These are phyloP conservation scores for Cliona cf. orientalis DNA, from an alignment of 37 sponge, comb jelly and placozoan species.

Conservation along the genomic window DNA sequence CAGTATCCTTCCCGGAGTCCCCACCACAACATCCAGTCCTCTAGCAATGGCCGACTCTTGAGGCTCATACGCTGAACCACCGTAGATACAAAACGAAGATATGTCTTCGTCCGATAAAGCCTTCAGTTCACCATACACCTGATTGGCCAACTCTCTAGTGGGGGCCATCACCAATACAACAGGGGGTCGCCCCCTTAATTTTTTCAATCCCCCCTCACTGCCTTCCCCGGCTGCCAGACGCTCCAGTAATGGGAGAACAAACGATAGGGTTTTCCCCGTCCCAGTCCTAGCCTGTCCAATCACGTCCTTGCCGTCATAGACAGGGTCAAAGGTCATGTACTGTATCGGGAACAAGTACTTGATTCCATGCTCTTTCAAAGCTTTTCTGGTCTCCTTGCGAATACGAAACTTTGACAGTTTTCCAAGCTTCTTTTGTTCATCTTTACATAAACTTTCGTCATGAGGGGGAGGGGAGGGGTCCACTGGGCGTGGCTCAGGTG, in stretches of 20 bases:
- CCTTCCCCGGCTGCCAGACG: slow-evolving; percentile 42
- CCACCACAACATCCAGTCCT: slow-evolving; percentile 92
- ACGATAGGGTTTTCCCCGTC: slow-evolving; percentile 89
- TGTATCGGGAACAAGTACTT: slow-evolving; percentile 91
- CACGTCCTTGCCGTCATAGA: slow-evolving; percentile 92
- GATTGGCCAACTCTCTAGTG: slow-evolving; percentile 91
- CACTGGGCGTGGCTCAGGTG: neutral
- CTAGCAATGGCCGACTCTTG: slow-evolving; percentile 80
- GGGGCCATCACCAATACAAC: slow-evolving; percentile 90
- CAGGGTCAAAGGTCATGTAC: slow-evolving; percentile 78
- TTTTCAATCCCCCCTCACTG: neutral
- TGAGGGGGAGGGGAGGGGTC: too few relatives aligned
- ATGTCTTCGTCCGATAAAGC: slow-evolving; percentile 46
- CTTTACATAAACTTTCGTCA: too few relatives aligned
- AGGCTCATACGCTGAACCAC: slow-evolving; percentile 85
- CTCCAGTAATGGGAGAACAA: slow-evolving; percentile 88
- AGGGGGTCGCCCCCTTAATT: slow-evolving; percentile 59
- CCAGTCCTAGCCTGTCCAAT: slow-evolving; percentile 94
- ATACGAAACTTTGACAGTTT: slow-evolving; percentile 64
- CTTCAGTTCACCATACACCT: slow-evolving; percentile 48
- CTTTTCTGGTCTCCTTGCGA: slow-evolving; percentile 39
- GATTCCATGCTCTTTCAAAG: slow-evolving; percentile 65
- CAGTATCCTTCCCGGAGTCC: slow-evolving; percentile 93
- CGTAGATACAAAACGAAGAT: slow-evolving; percentile 82
- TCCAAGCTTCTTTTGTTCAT: slow-evolving; percentile 25